phyloP scores from a whole-genome alignment of 1,140 invertebrate species.

The Cyrtorhinus lividipennis region DNA sequence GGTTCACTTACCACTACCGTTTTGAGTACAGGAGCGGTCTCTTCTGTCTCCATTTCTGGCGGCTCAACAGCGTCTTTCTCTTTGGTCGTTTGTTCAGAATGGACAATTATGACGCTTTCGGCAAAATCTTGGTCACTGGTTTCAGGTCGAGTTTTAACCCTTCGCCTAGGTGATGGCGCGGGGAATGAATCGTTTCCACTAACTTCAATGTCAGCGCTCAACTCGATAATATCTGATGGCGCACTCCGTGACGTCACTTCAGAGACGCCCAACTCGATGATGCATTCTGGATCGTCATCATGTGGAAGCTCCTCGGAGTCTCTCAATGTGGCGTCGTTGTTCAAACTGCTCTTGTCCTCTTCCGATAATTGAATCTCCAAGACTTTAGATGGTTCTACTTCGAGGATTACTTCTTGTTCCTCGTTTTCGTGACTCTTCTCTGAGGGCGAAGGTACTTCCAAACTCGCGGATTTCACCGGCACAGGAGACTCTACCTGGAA shows the following conservation, averaged over 20 bases:
- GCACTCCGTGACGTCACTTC: not conserved
- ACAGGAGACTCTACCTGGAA: not conserved
- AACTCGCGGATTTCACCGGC: not conserved
- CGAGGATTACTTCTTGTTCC: not conserved
- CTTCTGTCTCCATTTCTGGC: not conserved
- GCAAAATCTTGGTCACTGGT: not conserved
- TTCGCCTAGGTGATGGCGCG: not conserved
- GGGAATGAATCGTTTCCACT: not conserved
- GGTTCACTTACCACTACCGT: not conserved
- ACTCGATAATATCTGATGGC: not conserved
- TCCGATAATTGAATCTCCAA: not conserved
- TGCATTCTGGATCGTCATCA: slow-evolving; percentile 9
- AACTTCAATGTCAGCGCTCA: not conserved
- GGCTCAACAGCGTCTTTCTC: not conserved
- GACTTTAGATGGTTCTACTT: too few relatives aligned
- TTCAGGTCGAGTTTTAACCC: not conserved
- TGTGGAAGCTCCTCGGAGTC: slow-evolving; percentile 13
- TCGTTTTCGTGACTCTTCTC: not conserved
- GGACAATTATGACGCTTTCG: too few relatives aligned
- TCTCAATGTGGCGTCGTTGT: not conserved
- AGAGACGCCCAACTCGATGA: not conserved
- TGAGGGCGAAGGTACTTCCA: not conserved
- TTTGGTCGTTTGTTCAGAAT: not conserved
- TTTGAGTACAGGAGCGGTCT: not conserved
- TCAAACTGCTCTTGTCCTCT: not conserved